Conservation (phyloP, 2,113 vertebrate genomes). For the Aspiorhynchus laticeps region DNA sequence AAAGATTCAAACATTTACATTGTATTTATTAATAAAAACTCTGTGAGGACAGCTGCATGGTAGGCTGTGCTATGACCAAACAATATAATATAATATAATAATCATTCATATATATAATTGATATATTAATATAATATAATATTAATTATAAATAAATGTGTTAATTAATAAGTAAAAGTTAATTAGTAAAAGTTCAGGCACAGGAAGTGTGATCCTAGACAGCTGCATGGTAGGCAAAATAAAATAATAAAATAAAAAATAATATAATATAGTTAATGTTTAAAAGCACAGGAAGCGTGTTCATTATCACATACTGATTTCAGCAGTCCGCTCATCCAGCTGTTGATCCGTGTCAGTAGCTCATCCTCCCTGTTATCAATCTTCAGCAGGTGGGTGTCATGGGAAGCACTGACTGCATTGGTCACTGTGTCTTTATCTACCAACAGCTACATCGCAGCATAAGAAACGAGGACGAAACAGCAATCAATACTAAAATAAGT, state of each 20-base stretch:
- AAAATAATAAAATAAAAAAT: too few relatives aligned
- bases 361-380: slow-evolving; percentile 84
- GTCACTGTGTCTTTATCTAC: slow-evolving; percentile 79
- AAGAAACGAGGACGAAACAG: neutral
- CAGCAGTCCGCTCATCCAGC: slow-evolving; percentile 74
- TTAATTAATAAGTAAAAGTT: too few relatives aligned
- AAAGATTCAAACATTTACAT: neutral
- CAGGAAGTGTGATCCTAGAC: too few relatives aligned
- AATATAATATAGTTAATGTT: too few relatives aligned
- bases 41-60: too few relatives aligned
- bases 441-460: slow-evolving; percentile 77
- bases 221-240: too few relatives aligned
- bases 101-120: too few relatives aligned
- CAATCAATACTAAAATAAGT: neutral
- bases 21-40: neutral
- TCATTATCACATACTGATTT: slow-evolving; percentile 75
- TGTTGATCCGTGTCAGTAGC: slow-evolving; percentile 75
- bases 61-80: too few relatives aligned
- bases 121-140: too few relatives aligned
- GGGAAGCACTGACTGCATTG: slow-evolving; percentile 70
- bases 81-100: too few relatives aligned
- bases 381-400: slow-evolving; percentile 80
- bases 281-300: neutral
- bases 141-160: too few relatives aligned
- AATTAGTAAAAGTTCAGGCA: too few relatives aligned